Base-by-base conservation (phyloP, 1,140 invertebrate species). In the Mizuhopecten yessoensis region DNA sequence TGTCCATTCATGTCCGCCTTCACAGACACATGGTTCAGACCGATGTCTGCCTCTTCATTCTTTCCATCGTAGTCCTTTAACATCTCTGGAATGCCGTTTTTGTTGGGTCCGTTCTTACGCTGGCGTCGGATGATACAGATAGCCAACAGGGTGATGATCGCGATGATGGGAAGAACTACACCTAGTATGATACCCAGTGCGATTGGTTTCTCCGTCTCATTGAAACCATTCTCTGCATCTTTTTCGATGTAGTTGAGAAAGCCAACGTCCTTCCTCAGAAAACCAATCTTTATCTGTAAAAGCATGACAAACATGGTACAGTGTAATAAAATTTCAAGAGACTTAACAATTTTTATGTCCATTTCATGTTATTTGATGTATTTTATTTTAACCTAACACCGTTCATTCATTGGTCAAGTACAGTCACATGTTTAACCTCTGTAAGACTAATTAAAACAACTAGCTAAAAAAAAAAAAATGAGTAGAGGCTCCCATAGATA, bases 1-100 rank as follows among this genome's bases (percentile, higher is more conserved):
- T 94, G 93, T 45, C 95, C 95, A 91, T 95, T 95, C 92, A 96
- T 94, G 87, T 96, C 95, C 86, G 94, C 94, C 87, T 95, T 95
- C 0, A 95, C 93, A 87, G 94, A 93, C n/a, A 95, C 92, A 91
- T 94, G 94, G 86, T 95, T 94, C 92, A 95, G 90, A 13, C 92
- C 94, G 0, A 94, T 92, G 45, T 95, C 94, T 88, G 94, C 94
- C 33, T 94, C 94, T 49, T 95, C 94, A 34, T 95, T 95, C 89
- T 94, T 92, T 20, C 93, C 93, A 57, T 95, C 94, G 34, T 96
- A 94, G 57, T 96, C 95, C 87, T 95, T 95, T 75, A 95, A 92
- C 15, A 96, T 94, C 89, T 96, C 95, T 11, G 95, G 95, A 42
- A 96, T 95, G 36, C 94, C 95, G 91, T 94, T 92, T 39, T 92